Conservation (phyloP, 2,797 vertebrate species). For the Octomys mimax region DNA sequence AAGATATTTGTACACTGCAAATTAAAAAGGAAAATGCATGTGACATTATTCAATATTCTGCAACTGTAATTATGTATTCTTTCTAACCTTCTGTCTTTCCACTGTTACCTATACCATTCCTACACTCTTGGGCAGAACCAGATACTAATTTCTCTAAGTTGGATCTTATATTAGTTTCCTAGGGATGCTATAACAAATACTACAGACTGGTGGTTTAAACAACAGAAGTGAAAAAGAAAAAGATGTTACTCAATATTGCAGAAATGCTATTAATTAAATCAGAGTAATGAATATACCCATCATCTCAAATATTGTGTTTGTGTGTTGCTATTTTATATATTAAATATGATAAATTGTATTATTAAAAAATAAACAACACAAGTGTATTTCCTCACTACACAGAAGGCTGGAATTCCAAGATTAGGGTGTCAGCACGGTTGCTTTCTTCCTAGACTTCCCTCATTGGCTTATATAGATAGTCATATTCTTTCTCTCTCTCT, state of each 20-base stretch:
- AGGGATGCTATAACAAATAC: not conserved
- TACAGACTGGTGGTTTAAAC: not conserved
- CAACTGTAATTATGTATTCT: not conserved
- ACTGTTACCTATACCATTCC: not conserved
- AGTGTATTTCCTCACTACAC: not conserved
- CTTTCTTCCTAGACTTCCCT: not conserved
- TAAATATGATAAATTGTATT: no score
- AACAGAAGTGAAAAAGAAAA: not conserved
- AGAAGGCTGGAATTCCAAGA: slow-evolving; percentile 3
- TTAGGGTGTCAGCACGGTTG: not conserved
- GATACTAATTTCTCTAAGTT: slow-evolving; percentile 1
- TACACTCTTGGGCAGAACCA: not conserved
- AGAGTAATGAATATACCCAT: no score
- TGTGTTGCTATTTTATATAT: no score
- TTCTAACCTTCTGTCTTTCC: not conserved
- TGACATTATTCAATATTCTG: slow-evolving; percentile 19
- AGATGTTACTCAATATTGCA: no score
- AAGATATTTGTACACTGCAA: slow-evolving; percentile 41
- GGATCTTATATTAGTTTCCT: not conserved
- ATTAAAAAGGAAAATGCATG: slow-evolving; percentile 33
- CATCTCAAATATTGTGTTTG: no score
- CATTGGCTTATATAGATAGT: not conserved
- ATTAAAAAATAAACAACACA: not conserved
- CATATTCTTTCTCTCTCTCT: not conserved
- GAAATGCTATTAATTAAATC: no score